Conservation (phyloP, 2,888 invertebrate species). For the Dendrolimus pini region DNA sequence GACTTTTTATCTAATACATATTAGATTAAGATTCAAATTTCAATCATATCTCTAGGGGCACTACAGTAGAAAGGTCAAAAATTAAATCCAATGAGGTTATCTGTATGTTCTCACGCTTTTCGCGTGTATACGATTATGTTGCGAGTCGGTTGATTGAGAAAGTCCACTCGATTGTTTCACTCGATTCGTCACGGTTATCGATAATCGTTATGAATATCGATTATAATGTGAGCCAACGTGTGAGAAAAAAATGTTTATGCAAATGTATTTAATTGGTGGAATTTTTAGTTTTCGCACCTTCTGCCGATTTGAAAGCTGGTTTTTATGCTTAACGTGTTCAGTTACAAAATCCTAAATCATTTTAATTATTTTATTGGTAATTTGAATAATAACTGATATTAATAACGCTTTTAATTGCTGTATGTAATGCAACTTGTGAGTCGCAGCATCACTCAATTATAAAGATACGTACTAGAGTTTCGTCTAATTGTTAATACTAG, state of each 20-base stretch:
- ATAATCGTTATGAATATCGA: constrained; percentile 24
- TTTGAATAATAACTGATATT: too few relatives aligned
- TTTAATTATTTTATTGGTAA: too few relatives aligned
- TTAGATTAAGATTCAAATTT: not conserved
- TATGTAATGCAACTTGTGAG: too few relatives aligned
- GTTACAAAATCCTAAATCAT: too few relatives aligned
- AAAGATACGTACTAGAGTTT: too few relatives aligned
- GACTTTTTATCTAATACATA: too few relatives aligned
- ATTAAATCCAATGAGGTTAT: constrained; percentile 53
- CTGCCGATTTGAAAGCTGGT: not conserved
- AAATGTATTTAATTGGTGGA: constrained; percentile 11
- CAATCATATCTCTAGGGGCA: constrained; percentile 5
- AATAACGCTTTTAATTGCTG: too few relatives aligned
- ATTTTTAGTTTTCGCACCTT: constrained; percentile 1
- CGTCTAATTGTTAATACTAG: too few relatives aligned
- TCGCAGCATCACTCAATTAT: too few relatives aligned
- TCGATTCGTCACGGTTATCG: constrained; percentile 53
- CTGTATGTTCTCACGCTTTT: constrained; percentile 62
- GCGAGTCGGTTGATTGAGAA: constrained; percentile 39
- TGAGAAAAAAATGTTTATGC: constrained; percentile 24
- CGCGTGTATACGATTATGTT: constrained; percentile 43
- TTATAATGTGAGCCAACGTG: constrained; percentile 31
- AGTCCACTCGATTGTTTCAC: constrained; percentile 43
- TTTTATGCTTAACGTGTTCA: not conserved
- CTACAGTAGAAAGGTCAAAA: constrained; percentile 53